A percentile compares a stretch with the other conserved stretches of the same genome.
Conservation (phyloP, 1,140 invertebrate species). For the Ceratosolen fusciceps region DNA sequence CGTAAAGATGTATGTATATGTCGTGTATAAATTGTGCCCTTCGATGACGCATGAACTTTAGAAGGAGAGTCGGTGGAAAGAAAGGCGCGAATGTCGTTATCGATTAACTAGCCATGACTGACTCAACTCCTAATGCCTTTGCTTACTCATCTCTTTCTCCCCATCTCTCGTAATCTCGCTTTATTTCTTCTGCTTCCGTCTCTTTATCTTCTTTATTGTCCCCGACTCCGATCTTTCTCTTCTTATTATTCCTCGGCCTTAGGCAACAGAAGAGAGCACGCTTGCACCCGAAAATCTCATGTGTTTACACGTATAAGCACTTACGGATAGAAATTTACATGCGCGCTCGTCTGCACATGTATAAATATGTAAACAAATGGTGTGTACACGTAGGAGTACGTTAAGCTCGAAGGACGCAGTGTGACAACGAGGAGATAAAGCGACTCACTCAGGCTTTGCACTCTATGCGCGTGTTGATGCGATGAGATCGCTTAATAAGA, state of each 20-base stretch:
- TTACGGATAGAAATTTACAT: not conserved
- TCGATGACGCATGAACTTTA: not conserved
- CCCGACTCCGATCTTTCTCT: not conserved
- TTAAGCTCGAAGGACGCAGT: not conserved
- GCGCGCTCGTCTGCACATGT: not conserved
- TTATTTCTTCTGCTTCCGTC: not conserved
- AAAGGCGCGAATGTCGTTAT: slow-evolving; percentile 34
- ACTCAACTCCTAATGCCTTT: not conserved
- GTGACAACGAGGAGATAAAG: not conserved
- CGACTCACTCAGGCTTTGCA: not conserved
- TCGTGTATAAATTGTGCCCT: not conserved
- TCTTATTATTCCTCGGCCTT: not conserved
- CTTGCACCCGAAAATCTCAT: not conserved
- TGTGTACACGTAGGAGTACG: too few relatives aligned
- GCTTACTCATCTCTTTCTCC: not conserved
- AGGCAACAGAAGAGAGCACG: not conserved
- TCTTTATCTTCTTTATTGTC: not conserved
- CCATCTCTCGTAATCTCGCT: not conserved
- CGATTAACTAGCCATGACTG: slow-evolving; percentile 21
- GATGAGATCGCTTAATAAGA: slow-evolving; percentile 5
- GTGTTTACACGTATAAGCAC: not conserved
- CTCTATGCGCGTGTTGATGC: not conserved
- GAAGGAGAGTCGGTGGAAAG: not conserved
- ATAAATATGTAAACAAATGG: too few relatives aligned
- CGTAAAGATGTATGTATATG: not conserved